Percentiles rank a stretch among this genome's conserved stretches.
Conservation (phyloP, 2,888 invertebrate species). For the Eupithecia dodoneata region DNA sequence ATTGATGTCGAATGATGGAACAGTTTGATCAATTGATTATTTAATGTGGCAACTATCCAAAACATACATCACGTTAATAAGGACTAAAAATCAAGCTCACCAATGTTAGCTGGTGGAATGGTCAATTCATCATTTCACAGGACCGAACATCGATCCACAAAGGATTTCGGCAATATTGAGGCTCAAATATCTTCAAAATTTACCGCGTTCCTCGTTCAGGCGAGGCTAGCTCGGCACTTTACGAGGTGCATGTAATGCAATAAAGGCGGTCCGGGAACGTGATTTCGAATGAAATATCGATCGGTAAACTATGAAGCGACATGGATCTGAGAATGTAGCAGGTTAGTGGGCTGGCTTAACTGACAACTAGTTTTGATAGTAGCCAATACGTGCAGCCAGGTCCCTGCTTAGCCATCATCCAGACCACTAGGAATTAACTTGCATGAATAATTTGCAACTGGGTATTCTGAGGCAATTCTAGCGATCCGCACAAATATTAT, state of each 20-base stretch:
- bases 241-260: conserved; percentile 41
- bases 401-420: no score
- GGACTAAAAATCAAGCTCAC: neutral
- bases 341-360: conserved; percentile 1
- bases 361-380: neutral
- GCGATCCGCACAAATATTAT: no score
- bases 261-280: conserved; percentile 34
- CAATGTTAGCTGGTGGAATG: neutral
- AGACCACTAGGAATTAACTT: neutral
- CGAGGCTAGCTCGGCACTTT: conserved; percentile 28
- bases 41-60: neutral
- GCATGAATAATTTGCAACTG: no score
- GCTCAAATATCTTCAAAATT: neutral
- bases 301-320: conserved; percentile 21
- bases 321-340: conserved; percentile 1
- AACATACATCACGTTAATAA: neutral
- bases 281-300: conserved; percentile 36
- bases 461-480: no score
- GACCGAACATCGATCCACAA: neutral
- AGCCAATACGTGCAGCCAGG: neutral
- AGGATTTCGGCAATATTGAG: neutral
- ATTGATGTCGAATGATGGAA: no score
- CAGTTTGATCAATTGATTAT: neutral
- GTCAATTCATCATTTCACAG: neutral
- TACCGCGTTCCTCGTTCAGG: neutral